Evolutionary conservation across 37 sponge, comb jelly and placozoan genomes (phyloP).

Genomic region (Halichondria panicea): DNA sequence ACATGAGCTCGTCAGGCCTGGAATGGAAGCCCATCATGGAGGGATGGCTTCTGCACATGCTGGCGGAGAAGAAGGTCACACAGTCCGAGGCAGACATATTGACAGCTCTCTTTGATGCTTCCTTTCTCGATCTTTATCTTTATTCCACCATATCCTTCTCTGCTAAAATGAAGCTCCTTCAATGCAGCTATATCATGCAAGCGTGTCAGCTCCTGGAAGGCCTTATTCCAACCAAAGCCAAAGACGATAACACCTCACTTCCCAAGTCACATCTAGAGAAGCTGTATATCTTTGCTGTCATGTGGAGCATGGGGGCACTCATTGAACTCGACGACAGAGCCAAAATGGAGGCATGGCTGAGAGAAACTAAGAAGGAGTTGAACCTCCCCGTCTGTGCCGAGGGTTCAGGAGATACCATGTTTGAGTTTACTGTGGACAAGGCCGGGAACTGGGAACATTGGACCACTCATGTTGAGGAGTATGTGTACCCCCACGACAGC

Average conservation of each 20-base stretch:
- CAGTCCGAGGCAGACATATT: slow-evolving; percentile 75
- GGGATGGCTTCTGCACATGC: slow-evolving; percentile 79
- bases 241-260: slow-evolving; percentile 78
- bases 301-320: slow-evolving; percentile 98
- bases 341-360: slow-evolving; percentile 89
- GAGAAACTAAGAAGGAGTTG: slow-evolving; percentile 70
- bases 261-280: slow-evolving; percentile 67
- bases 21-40: slow-evolving; percentile 91
- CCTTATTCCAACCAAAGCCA: slow-evolving; percentile 70
- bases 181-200: slow-evolving; percentile 91
- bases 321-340: slow-evolving; percentile 94
- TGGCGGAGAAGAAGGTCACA: slow-evolving; percentile 70
- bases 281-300: slow-evolving; percentile 90
- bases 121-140: slow-evolving; percentile 76
- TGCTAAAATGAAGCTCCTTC: slow-evolving; percentile 93
- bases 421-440: slow-evolving; percentile 89
- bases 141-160: slow-evolving; percentile 51
- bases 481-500: slow-evolving; percentile 88
- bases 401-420: slow-evolving; percentile 88
- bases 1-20: slow-evolving; percentile 99
- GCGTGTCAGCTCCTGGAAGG: slow-evolving; percentile 86
- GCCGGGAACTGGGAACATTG: slow-evolving; percentile 94
- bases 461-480: slow-evolving; percentile 86
- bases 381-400: slow-evolving; percentile 68
- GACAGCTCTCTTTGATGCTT: slow-evolving; percentile 71